phyloP scores from a whole-genome alignment of 2,888 invertebrate genomes.

The Barypeithes pellucidus region DNA sequence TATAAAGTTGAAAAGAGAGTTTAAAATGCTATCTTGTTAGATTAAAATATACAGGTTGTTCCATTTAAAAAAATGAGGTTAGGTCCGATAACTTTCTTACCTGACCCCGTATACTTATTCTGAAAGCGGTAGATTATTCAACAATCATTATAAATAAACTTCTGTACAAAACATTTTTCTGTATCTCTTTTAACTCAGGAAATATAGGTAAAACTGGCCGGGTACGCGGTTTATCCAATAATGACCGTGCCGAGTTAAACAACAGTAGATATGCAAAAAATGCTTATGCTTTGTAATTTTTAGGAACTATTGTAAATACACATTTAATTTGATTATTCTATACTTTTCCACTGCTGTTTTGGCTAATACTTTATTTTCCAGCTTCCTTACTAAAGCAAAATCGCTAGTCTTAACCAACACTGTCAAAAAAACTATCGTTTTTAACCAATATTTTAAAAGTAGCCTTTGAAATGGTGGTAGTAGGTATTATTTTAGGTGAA shows the following conservation, averaged over 20 bases:
- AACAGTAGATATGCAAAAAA: neutral
- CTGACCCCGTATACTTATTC: too few relatives aligned
- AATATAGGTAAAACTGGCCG: too few relatives aligned
- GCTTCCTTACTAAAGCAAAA: constrained; percentile 35
- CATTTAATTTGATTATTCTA: constrained; percentile 8
- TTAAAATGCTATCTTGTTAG: too few relatives aligned
- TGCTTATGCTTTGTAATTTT: constrained; percentile 2
- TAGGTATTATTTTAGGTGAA: constrained; percentile 2
- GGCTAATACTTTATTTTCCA: constrained; percentile 32
- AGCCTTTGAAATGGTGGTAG: constrained; percentile 27
- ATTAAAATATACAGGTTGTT: too few relatives aligned
- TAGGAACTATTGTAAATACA: constrained; percentile 1
- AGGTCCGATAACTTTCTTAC: too few relatives aligned
- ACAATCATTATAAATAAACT: too few relatives aligned
- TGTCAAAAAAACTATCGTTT: constrained; percentile 4
- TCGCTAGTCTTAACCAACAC: constrained; percentile 35
- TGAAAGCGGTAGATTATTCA: too few relatives aligned
- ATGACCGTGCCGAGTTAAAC: neutral
- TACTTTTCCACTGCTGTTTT: constrained; percentile 16
- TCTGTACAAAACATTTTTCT: too few relatives aligned
- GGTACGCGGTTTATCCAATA: neutral
- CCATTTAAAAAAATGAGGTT: too few relatives aligned
- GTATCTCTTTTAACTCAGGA: too few relatives aligned
- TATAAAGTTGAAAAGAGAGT: too few relatives aligned
- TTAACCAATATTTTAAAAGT: constrained; percentile 19